Conservation (phyloP, 2,113 vertebrate genomes). For the Oryzias javanicus region DNA sequence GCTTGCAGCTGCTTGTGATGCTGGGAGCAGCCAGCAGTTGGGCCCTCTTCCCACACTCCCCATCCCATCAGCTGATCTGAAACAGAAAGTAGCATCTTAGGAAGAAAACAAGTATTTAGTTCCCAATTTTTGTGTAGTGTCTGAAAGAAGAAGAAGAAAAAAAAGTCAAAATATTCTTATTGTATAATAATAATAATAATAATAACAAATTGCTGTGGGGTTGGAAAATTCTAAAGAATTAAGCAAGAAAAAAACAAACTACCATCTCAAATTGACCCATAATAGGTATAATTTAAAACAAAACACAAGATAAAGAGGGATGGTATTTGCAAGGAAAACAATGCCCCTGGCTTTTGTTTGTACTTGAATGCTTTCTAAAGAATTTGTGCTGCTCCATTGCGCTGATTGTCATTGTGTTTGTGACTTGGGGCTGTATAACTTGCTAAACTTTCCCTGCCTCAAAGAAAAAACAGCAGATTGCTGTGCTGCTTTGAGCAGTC, state of each 20-base stretch:
- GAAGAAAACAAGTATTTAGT: background rate
- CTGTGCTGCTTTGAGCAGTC: background rate
- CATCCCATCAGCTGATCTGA: slow-evolving; percentile 31
- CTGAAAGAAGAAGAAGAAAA: background rate
- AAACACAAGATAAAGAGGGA: background rate
- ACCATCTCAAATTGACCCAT: background rate
- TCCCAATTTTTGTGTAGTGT: background rate
- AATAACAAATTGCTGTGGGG: no score
- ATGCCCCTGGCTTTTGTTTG: background rate
- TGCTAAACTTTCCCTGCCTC: slow-evolving; percentile 4
- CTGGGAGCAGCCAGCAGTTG: slow-evolving; percentile 33
- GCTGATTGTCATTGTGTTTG: background rate
- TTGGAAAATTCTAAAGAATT: no score
- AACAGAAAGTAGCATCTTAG: background rate
- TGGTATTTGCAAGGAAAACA: background rate
- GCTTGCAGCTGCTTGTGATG: slow-evolving; percentile 19
- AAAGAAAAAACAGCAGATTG: slow-evolving; percentile 8
- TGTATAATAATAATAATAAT: no score
- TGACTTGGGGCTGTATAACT: background rate
- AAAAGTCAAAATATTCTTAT: background rate
- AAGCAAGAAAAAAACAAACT: no score
- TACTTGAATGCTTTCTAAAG: background rate
- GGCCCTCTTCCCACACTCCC: slow-evolving; percentile 32
- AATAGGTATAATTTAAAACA: background rate
- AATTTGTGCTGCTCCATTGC: background rate